Percentiles rank a stretch among this genome's conserved stretches.
These are phyloP conservation scores for Hanleya hanleyi DNA, from an alignment of 2,888 invertebrate genomes.

Conservation along the genomic window DNA sequence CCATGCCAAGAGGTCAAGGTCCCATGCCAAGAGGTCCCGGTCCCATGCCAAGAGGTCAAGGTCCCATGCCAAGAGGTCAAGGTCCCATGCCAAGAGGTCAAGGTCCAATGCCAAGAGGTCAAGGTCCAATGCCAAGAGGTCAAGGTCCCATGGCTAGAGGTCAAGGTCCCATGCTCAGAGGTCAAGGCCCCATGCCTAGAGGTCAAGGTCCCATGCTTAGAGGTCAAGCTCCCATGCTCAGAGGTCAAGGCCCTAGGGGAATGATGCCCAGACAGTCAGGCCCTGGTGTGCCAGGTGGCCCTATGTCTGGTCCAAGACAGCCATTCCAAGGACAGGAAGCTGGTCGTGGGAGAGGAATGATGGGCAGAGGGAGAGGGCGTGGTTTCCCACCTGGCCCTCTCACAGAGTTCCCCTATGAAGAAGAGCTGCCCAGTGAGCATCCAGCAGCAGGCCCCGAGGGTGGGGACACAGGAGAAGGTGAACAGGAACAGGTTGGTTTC, in stretches of 20 bases:
- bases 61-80: no score
- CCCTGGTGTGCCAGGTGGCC: not conserved
- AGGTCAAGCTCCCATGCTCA: not conserved
- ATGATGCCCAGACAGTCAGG: not conserved
- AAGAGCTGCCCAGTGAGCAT: not conserved
- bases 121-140: not conserved
- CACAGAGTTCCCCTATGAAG: not conserved
- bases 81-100: not conserved
- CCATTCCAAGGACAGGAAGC: slow-evolving; percentile 16
- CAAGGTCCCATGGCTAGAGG: slow-evolving; percentile 5
- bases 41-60: no score
- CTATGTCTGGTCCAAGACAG: not conserved
- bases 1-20: no score
- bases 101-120: slow-evolving; percentile 4
- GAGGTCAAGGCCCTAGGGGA: not conserved
- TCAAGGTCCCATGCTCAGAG: slow-evolving; percentile 1
- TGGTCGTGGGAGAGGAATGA: not conserved
- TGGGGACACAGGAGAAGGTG: not conserved
- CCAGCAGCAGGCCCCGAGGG: not conserved
- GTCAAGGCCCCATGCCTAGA: not conserved
- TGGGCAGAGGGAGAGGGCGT: not conserved
- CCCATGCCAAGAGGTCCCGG: slow-evolving; percentile 17
- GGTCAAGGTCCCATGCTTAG: not conserved
- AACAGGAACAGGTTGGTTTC: no score
- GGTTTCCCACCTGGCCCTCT: not conserved